Base-by-base conservation (phyloP, 2,888 invertebrate species). In the Eulithis testata region DNA sequence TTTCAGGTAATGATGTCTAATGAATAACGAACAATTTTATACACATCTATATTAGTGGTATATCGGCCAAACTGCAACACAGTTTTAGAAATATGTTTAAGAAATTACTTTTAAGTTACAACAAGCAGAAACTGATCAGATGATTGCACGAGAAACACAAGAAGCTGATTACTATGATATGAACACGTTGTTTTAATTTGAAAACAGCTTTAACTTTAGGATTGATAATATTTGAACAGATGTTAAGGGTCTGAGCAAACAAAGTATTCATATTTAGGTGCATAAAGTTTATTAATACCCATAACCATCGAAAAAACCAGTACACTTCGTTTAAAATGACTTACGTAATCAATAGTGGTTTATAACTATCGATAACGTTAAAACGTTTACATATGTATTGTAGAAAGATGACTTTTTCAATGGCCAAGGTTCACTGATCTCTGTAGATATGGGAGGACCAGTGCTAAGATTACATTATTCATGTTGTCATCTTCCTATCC, bases 141-240 rank as follows among this genome's bases (percentile, higher is more conserved):
- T 78, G 73, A 75, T 74, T 79, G 76, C 71, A 76, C 65, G 81
- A 77, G 31, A 4, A 31, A 6, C 31, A 5, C 73, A 77, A 79
- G 75, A 74, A 79, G 76, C 75, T 69, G 40, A 68, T 56, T 11
- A 31, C 75, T 76, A 75, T 66, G 5, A 50, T 52, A 44, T 68
- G 73, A 75, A 74, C 72, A 76, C 66, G 77, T 66, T 74, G 74
- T 71, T 74, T 62, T 52, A 7, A 11, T 61, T 51, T 49, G 12
- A 50, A 40, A 47, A 45, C n/a, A 51, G 44, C 27, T 50, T 36
- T 54, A 43, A 49, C 9, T 40, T 31, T 40, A 37, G 11, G 31
- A 51, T 43, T 55, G 50, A 21, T 37, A 58, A 50, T 54, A 37
- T 49, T 64, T 68, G 36, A 45, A 64, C 62, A 69, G 61, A 57